Percentiles rank a stretch among this genome's conserved stretches.
phyloP scores from a whole-genome alignment of 2,888 invertebrate species.

The Drosophila pseudotalamancana region DNA sequence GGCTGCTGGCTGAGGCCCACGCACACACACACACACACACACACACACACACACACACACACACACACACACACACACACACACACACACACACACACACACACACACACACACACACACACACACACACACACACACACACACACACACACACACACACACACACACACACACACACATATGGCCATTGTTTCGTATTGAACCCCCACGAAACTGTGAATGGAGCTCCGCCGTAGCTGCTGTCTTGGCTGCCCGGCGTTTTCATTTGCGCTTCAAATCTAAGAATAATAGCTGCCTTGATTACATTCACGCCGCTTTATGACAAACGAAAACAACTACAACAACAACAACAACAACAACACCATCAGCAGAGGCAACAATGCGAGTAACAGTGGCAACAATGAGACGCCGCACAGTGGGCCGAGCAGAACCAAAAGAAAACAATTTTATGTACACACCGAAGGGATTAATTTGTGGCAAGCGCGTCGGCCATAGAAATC shows the following conservation, averaged over 20 bases:
- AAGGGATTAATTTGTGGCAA: too few relatives aligned
- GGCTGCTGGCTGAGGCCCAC: too few relatives aligned
- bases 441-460: too few relatives aligned
- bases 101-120: constrained; percentile 29
- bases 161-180: constrained; percentile 30
- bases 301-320: constrained; percentile 76
- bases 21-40: constrained; percentile 9
- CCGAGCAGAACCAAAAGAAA: neutral
- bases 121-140: constrained; percentile 25
- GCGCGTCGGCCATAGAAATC: too few relatives aligned
- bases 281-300: constrained; percentile 76
- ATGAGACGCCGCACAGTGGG: constrained; percentile 37
- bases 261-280: constrained; percentile 77
- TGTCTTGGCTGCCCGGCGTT: constrained; percentile 40
- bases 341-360: constrained; percentile 14
- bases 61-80: constrained; percentile 38
- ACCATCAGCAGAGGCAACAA: constrained; percentile 27
- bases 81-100: too few relatives aligned
- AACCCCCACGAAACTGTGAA: constrained; percentile 35
- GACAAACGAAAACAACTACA: constrained; percentile 57
- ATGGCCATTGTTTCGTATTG: constrained; percentile 66
- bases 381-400: constrained; percentile 28
- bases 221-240: neutral
- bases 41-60: constrained; percentile 8
- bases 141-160: constrained; percentile 3